A percentile compares a stretch with the other conserved stretches of the same genome.
These are phyloP conservation scores for Atherinomorus stipes DNA, from an alignment of 2,113 vertebrate species.

Conservation along the genomic window DNA sequence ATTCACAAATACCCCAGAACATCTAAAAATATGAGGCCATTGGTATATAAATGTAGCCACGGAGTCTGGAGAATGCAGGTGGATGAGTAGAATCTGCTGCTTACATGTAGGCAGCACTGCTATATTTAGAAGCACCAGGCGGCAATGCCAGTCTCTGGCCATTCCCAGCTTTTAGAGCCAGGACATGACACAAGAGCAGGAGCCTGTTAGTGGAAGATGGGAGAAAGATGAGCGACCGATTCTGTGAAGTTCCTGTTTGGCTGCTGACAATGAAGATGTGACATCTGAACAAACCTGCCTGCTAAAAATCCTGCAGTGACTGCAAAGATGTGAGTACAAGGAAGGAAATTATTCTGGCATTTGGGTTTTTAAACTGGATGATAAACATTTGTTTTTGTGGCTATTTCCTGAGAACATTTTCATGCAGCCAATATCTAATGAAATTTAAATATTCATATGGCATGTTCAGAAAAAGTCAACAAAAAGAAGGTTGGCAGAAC, in stretches of 20 bases:
- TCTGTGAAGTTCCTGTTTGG: slow-evolving; percentile 42
- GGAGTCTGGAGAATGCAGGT: not conserved
- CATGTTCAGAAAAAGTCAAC: not conserved
- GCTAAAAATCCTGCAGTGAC: not conserved
- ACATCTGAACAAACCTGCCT: not conserved
- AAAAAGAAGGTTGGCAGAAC: too few species aligned
- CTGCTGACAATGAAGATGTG: not conserved
- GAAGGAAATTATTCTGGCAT: not conserved
- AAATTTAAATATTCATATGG: not conserved
- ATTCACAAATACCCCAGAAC: not conserved
- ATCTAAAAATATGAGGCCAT: not conserved
- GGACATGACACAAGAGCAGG: slow-evolving; percentile 19
- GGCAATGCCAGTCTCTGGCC: slow-evolving; percentile 36
- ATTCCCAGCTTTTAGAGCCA: slow-evolving; percentile 45
- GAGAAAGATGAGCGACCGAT: slow-evolving; percentile 23
- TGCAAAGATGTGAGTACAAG: not conserved
- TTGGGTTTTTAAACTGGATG: not conserved
- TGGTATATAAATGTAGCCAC: not conserved
- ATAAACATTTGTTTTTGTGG: not conserved
- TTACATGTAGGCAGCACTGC: slow-evolving; percentile 42
- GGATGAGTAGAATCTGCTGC: slow-evolving; percentile 31
- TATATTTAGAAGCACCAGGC: slow-evolving; percentile 61
- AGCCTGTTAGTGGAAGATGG: not conserved
- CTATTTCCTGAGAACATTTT: too few species aligned
- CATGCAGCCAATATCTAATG: too few species aligned